Conservation (phyloP, 2,113 vertebrate genomes). For the Stegostoma tigrinum region DNA sequence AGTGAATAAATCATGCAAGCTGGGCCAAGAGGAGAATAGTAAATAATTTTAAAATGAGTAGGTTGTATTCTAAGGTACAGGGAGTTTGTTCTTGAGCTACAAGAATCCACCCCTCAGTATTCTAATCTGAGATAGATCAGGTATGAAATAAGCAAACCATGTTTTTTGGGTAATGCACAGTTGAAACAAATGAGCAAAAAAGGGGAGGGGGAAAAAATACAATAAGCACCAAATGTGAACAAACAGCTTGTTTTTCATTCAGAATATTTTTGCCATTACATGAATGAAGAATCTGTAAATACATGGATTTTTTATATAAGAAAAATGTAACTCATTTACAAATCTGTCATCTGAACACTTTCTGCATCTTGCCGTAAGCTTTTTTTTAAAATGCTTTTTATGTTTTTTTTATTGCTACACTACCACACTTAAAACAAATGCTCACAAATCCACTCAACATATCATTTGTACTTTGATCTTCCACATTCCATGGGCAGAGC, state of each 20-base stretch:
- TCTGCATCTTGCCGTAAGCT: conserved; percentile 16
- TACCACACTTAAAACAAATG: conserved; percentile 34
- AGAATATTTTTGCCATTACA: conserved; percentile 25
- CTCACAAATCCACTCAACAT: conserved; percentile 34
- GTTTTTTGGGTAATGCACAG: not conserved
- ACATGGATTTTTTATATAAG: conserved; percentile 18
- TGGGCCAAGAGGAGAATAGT: not conserved
- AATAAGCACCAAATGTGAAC: conserved; percentile 32
- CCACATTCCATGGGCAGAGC: conserved; percentile 27
- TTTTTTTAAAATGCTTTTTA: not conserved
- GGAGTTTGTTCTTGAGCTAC: not conserved
- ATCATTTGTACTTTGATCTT: conserved; percentile 34
- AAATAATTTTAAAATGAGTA: not conserved
- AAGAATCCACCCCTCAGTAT: not conserved
- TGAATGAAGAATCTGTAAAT: conserved; percentile 27
- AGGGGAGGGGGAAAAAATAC: not conserved
- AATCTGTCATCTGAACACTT: conserved; percentile 20
- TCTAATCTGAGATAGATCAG: not conserved
- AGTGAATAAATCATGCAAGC: not conserved
- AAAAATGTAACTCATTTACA: conserved; percentile 24
- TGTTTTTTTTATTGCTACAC: conserved; percentile 29
- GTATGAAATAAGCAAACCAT: not conserved
- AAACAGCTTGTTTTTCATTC: conserved; percentile 31
- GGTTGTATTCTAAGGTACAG: not conserved
- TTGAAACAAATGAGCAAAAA: not conserved